Percentiles rank a stretch among this genome's conserved stretches.
Evolutionary conservation across 2,113 vertebrate species (phyloP).

Genomic region (Vidua macroura): DNA sequence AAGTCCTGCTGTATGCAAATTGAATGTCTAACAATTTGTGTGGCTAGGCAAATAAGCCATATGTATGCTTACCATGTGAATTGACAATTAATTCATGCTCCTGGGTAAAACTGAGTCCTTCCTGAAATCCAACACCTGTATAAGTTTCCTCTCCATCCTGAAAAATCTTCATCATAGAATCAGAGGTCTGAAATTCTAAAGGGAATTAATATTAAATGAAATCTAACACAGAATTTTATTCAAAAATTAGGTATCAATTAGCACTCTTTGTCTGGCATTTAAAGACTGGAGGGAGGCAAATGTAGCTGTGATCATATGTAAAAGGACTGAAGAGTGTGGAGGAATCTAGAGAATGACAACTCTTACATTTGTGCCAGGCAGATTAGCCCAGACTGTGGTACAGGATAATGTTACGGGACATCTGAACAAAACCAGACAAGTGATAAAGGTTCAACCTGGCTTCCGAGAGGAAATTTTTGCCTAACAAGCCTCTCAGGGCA

Average conservation of each 20-base stretch:
- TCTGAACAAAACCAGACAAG: not conserved
- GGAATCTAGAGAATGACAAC: not conserved
- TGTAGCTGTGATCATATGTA: not conserved
- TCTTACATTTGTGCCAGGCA: not conserved
- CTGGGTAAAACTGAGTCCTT: not conserved
- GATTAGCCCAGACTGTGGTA: not conserved
- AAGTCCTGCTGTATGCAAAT: constrained; percentile 45
- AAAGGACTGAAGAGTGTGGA: not conserved
- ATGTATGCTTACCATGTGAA: not conserved
- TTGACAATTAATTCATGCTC: not conserved
- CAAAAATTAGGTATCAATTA: not conserved
- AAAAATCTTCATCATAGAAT: not conserved
- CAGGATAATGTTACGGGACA: not conserved
- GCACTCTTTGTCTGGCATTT: not conserved
- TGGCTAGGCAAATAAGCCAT: constrained; percentile 36
- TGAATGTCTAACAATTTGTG: constrained; percentile 12
- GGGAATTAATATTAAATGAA: not conserved
- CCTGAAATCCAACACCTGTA: not conserved
- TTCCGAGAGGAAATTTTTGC: not conserved
- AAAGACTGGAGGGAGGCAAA: not conserved
- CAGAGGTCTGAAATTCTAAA: not conserved
- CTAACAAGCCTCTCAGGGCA: not conserved
- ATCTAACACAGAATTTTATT: not conserved
- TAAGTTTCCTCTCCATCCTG: not conserved
- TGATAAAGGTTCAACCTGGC: not conserved